These are phyloP conservation scores for Coregonus suidteri DNA, from an alignment of 2,797 vertebrate species.

Conservation along the genomic window DNA sequence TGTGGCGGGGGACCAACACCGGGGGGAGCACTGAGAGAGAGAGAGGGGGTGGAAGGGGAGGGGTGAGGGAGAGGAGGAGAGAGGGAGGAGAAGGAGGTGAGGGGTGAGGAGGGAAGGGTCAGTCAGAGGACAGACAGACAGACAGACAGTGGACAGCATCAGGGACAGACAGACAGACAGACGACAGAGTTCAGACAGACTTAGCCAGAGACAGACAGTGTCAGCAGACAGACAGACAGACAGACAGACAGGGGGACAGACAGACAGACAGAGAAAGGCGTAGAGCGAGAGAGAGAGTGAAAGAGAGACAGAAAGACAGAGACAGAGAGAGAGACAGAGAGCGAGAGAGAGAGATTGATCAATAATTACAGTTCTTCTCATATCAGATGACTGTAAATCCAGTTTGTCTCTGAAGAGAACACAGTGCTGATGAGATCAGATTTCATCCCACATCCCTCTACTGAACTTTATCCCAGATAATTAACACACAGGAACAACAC, in stretches of 20 bases:
- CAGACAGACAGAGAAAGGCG: background rate
- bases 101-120: no score
- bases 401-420: background rate
- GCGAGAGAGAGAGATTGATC: background rate
- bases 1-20: slow-evolving; percentile 94
- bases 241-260: background rate
- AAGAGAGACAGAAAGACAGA: background rate
- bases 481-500: no score
- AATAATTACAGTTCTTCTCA: background rate
- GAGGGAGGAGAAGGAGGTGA: no score
- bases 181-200: no score
- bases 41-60: background rate
- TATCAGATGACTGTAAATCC: background rate
- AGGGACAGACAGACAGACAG: no score
- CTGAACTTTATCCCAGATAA: background rate
- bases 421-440: background rate
- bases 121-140: no score
- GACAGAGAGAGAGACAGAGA: background rate
- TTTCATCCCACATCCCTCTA: background rate
- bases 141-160: no score
- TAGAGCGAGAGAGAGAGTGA: background rate
- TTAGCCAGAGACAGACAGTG: no score
- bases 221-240: no score
- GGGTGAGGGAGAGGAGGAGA: background rate
- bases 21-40: slow-evolving; percentile 86